phyloP scores from a whole-genome alignment of 2,888 invertebrate species.

The Cryptocephalus primarius region DNA sequence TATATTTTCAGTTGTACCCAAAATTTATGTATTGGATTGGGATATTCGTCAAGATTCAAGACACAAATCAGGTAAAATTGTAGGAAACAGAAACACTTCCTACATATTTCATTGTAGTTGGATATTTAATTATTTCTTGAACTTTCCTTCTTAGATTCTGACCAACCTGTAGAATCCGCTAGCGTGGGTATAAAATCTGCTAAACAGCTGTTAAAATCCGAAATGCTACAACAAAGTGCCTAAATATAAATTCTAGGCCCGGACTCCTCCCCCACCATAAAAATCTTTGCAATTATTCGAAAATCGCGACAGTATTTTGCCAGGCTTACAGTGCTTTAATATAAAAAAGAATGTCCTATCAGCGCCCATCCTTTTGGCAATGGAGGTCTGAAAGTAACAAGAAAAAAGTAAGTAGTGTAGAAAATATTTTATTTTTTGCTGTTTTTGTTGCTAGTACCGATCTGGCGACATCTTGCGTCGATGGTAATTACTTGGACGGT shows the following conservation, averaged over 20 bases:
- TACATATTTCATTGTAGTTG: too few species aligned
- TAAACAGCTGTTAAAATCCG: conserved; percentile 24
- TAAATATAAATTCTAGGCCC: conserved; percentile 33
- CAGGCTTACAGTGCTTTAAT: conserved; percentile 22
- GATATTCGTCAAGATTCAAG: too few species aligned
- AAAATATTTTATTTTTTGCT: background rate
- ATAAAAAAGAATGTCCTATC: conserved; percentile 43
- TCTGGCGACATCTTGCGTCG: conserved; percentile 1
- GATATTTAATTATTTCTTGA: too few species aligned
- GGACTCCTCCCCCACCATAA: conserved; percentile 29
- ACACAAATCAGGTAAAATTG: too few species aligned
- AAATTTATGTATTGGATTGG: too few species aligned
- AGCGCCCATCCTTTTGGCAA: conserved; percentile 55
- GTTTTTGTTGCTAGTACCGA: background rate
- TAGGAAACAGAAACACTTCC: too few species aligned
- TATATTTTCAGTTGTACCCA: too few species aligned
- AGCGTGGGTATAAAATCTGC: conserved; percentile 7
- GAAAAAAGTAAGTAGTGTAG: conserved; percentile 35
- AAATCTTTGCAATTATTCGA: conserved; percentile 27
- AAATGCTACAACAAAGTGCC: conserved; percentile 26
- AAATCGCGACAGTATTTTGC: conserved; percentile 22
- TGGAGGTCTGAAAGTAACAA: conserved; percentile 30
- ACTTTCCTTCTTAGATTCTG: too few species aligned
- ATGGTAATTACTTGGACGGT: conserved; percentile 5
- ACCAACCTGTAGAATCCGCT: background rate